phyloP scores from a whole-genome alignment of 2,888 invertebrate species.

The Apamea epomidion region DNA sequence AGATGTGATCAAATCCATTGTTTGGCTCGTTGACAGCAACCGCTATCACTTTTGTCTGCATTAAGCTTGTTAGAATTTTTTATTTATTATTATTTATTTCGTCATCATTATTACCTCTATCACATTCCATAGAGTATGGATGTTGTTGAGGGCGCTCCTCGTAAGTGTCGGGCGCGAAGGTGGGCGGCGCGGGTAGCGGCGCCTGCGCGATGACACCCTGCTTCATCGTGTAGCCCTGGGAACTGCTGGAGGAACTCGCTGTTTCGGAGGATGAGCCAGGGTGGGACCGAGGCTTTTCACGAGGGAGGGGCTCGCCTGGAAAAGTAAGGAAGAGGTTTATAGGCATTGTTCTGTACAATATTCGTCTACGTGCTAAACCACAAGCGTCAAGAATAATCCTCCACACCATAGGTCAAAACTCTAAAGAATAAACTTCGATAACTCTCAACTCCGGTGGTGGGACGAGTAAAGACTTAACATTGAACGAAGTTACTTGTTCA shows the following conservation, averaged over 20 bases:
- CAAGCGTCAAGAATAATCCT: neutral
- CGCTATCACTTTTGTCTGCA: neutral
- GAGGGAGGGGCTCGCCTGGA: conserved; percentile 72
- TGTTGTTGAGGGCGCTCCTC: conserved; percentile 73
- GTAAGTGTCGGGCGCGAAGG: conserved; percentile 75
- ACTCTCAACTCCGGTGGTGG: neutral
- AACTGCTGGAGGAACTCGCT: conserved; percentile 90
- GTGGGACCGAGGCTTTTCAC: conserved; percentile 76
- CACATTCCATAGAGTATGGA: conserved; percentile 82
- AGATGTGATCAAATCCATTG: neutral
- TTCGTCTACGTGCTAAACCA: neutral
- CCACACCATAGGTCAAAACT: neutral
- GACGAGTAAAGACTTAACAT: neutral
- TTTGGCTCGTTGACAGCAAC: neutral
- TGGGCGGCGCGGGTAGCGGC: conserved; percentile 78
- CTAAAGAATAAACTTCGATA: neutral
- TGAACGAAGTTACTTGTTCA: neutral
- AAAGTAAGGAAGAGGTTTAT: conserved; percentile 1
- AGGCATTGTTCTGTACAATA: neutral
- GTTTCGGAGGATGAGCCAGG: conserved; percentile 87
- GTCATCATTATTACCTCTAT: conserved; percentile 75
- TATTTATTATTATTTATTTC: too few relatives aligned
- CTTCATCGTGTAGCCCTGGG: conserved; percentile 78
- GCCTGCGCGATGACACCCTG: conserved; percentile 75
- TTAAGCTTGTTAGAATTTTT: neutral